These are phyloP conservation scores for Tupaia chinensis DNA, from an alignment of 2,113 vertebrate genomes.

Conservation along the genomic window DNA sequence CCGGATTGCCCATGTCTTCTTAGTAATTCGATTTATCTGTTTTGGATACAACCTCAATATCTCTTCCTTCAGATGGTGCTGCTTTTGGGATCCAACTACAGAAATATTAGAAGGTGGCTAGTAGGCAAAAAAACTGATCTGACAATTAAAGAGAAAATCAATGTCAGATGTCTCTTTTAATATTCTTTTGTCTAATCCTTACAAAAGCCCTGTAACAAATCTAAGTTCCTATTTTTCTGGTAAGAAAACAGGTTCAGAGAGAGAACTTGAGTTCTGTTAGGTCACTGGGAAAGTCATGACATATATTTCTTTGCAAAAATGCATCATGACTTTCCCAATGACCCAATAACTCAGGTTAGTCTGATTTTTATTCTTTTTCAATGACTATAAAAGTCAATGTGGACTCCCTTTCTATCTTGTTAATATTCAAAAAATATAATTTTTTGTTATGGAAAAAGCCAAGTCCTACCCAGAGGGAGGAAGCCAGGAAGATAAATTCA, in stretches of 20 bases:
- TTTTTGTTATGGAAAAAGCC: slow-evolving; percentile 43
- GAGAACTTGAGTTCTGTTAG: background rate
- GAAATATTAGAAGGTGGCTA: background rate
- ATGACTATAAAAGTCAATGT: background rate
- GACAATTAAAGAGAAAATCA: slow-evolving; percentile 41
- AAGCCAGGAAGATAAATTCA: background rate
- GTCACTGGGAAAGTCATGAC: too few species aligned
- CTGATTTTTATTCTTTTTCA: slow-evolving; percentile 48
- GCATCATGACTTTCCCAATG: too few species aligned
- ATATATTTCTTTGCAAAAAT: too few species aligned
- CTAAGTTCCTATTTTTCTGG: slow-evolving; percentile 12
- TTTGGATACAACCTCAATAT: slow-evolving; percentile 15
- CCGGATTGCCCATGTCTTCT: background rate
- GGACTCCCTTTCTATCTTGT: background rate
- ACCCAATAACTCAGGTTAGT: background rate
- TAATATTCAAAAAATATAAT: slow-evolving; percentile 48
- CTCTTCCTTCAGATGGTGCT: background rate
- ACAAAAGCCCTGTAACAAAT: background rate
- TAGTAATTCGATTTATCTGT: background rate
- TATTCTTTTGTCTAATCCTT: background rate
- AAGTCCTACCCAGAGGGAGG: background rate
- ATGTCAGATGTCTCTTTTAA: background rate
- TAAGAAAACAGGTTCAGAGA: background rate
- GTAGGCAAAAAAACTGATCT: background rate
- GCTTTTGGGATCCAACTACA: background rate